Percentiles rank a stretch among this genome's conserved stretches.
These are phyloP conservation scores for Agraylea sexmaculata DNA, from an alignment of 1,140 invertebrate species.

Conservation along the genomic window DNA sequence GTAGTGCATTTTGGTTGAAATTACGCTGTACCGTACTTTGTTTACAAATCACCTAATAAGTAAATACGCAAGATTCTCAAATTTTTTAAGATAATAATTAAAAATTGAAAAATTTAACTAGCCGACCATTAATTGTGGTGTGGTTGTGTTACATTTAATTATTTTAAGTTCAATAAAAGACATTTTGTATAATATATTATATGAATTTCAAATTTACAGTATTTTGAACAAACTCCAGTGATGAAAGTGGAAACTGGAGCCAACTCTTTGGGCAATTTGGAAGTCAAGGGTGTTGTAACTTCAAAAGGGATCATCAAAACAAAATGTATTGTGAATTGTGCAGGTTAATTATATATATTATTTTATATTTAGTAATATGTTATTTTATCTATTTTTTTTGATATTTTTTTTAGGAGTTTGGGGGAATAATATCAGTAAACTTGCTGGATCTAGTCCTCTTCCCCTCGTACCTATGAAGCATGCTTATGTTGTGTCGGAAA, in stretches of 20 bases:
- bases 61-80: too few relatives aligned
- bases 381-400: background rate
- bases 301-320: constrained; percentile 59
- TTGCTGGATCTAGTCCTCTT: constrained; percentile 54
- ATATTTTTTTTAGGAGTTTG: constrained; percentile 51
- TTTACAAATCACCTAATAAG: too few relatives aligned
- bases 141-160: too few relatives aligned
- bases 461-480: constrained; percentile 78
- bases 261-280: constrained; percentile 50
- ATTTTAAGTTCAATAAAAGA: too few relatives aligned
- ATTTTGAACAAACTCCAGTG: constrained; percentile 66
- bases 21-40: too few relatives aligned
- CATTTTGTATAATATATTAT: too few relatives aligned
- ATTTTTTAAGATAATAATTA: too few relatives aligned
- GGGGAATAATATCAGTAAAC: constrained; percentile 59
- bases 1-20: too few relatives aligned
- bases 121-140: too few relatives aligned
- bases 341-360: constrained; percentile 36
- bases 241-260: constrained; percentile 49
- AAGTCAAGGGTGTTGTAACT: constrained; percentile 64
- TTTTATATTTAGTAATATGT: background rate
- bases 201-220: too few relatives aligned
- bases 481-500: constrained; percentile 73
- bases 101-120: too few relatives aligned
- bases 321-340: constrained; percentile 61